These are phyloP conservation scores for Protomyctophum bolini DNA, from an alignment of 2,113 vertebrate species.

Conservation along the genomic window DNA sequence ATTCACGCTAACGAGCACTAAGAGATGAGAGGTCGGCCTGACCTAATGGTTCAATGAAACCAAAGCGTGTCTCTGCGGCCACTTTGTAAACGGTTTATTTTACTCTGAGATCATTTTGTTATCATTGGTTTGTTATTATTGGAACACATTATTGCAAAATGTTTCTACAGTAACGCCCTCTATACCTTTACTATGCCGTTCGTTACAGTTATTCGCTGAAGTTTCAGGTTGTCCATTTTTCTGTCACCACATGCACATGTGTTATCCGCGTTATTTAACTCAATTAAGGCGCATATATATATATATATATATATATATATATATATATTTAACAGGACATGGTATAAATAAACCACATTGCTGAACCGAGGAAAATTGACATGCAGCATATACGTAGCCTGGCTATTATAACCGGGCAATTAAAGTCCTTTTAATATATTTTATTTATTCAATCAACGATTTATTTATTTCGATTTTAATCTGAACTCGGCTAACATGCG, in stretches of 20 bases:
- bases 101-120: neutral
- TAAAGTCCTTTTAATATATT: slow-evolving; percentile 22
- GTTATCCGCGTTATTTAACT: slow-evolving; percentile 44
- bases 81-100: slow-evolving; percentile 44
- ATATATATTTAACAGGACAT: slow-evolving; percentile 63
- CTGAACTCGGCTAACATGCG: slow-evolving; percentile 28
- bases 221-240: slow-evolving; percentile 41
- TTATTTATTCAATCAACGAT: slow-evolving; percentile 7
- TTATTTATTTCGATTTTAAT: slow-evolving; percentile 37
- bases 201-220: slow-evolving; percentile 39
- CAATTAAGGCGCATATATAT: slow-evolving; percentile 53
- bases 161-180: slow-evolving; percentile 17
- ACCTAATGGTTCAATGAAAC: slow-evolving; percentile 18
- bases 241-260: slow-evolving; percentile 34
- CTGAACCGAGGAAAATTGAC: slow-evolving; percentile 58
- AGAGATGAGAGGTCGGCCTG: slow-evolving; percentile 24
- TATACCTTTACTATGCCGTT: slow-evolving; percentile 33
- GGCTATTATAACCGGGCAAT: slow-evolving; percentile 28
- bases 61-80: slow-evolving; percentile 14
- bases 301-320: slow-evolving; percentile 55
- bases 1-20: slow-evolving; percentile 29
- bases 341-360: slow-evolving; percentile 22
- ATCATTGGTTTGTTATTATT: slow-evolving; percentile 29
- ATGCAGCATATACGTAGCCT: neutral
- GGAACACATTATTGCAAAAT: slow-evolving; percentile 13